phyloP scores from a whole-genome alignment of 1,140 invertebrate genomes.

The Teleogryllus occipitalis region DNA sequence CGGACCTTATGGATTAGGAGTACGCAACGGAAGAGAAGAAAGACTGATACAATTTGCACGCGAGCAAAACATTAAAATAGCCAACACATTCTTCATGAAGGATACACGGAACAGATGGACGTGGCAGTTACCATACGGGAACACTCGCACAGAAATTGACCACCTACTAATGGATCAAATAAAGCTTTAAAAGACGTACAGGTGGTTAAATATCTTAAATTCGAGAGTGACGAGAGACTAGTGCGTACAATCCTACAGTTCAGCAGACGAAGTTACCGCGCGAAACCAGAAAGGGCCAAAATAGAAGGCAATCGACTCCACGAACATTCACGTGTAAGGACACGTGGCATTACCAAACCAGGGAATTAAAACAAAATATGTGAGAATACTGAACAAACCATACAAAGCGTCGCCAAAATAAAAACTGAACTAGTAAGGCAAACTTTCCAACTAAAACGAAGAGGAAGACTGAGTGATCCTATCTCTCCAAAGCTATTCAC shows the following conservation, averaged over 20 bases:
- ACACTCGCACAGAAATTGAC: background rate
- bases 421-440: background rate
- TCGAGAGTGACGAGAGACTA: background rate
- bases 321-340: too few species aligned
- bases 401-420: background rate
- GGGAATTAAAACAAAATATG: too few species aligned
- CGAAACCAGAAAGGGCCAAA: too few species aligned
- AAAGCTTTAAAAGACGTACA: background rate
- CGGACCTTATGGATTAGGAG: background rate
- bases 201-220: too few species aligned
- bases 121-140: background rate
- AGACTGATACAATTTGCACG: slow-evolving; percentile 7
- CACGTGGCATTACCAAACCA: too few species aligned
- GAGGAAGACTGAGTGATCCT: slow-evolving; percentile 22
- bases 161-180: background rate
- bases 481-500: slow-evolving; percentile 27
- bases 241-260: background rate
- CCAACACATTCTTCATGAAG: slow-evolving; percentile 6
- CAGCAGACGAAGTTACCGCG: background rate
- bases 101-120: background rate
- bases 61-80: background rate
- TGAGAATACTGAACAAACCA: background rate
- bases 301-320: too few species aligned
- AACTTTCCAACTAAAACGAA: slow-evolving; percentile 2
- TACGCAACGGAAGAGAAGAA: background rate